Evolutionary conservation across 2,888 invertebrate species (phyloP), one percentile per base, ranked within the genome.

Genomic region (Cataglyphis albicans): DNA sequence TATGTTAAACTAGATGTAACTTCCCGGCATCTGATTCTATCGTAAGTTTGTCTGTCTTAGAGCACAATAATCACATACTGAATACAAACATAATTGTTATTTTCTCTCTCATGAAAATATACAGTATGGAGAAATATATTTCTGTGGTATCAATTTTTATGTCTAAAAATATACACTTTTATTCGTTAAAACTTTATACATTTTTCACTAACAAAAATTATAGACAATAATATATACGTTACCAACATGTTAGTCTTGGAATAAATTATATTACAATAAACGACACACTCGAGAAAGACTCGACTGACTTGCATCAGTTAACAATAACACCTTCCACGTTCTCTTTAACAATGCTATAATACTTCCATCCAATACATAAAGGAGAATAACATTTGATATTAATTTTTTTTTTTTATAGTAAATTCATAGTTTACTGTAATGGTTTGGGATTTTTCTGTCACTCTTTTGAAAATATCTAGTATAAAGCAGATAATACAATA

Each of bases 91-190:
- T 15, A 74, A 75, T 74, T 9, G 25, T 63, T 52, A 25, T 64
- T 38, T 41, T 21, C 4, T 35, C 9, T 21, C 4, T 35, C 9
- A 29, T 5, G 4, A 55, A 35, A 41, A 32, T 70, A 44, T 70
- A 63, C 81, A 48, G 35, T 25, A 1, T 59, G 48, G 48, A 48
- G 72, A 81, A 72, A 73, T 81, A 81, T 65, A 81, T 38, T 64
- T 65, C 59, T 72, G 15, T 73, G 32, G 61, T 55, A 73, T 41
- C n/a, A 41, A 38, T 21, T n/a, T 32, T 72, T 76, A 84, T 61
- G 55, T 81, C 65, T 84, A 76, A 84, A 85, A 85, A 75, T 84
- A 76, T 81, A 85, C 81, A 84, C 21, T 85, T 82, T 72, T 73
- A 84, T 84, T 84, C 55, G 68, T 67, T 85, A 76, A 81, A 81